Evolutionary conservation across 2,888 invertebrate species (phyloP), one percentile per base, ranked within the genome.

Genomic region (Sinelater perroti): DNA sequence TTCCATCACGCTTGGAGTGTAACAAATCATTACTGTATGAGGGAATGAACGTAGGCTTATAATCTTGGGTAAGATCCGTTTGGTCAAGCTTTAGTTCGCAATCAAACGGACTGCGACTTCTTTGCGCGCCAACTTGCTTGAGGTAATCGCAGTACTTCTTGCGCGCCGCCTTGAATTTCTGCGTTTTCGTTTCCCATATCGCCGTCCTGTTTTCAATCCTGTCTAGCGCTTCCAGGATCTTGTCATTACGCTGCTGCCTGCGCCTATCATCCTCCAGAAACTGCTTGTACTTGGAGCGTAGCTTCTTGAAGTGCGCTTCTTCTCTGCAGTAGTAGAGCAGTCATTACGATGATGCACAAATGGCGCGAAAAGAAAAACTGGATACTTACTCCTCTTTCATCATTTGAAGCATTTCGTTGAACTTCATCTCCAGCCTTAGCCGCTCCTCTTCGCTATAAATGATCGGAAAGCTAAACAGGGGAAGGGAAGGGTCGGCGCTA

Each of bases 191-290:
- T 14, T 82, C 80, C 70, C 86, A 78, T 64, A 79, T 75, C 20
- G 81, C 77, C 16, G 86, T 80, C 62, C 83, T 80, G 62, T 78
- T 81, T 73, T 86, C 86, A 56, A 86, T 82, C 17, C 79, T 79
- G 66, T 86, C 85, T 65, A 87, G 72, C 65, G 82, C 78, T 56
- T 80, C 79, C 17, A 85, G 74, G 54, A 87, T 78, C 67, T 80
- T 80, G 63, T 83, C 82, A 71, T 86, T 87, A 21, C 86, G 80
- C 64, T 85, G 83, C 61, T 84, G 84, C 35, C 85, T 79, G 28
- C 78, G 75, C 44, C 78, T 76, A 66, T 86, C 85, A 64, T 86
- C 85, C 62, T 86, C 85, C 53, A 86, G 69, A 69, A 81, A 82
- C 14, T 75, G 75, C 54, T 81, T 81, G 66, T 82, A 83, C 58